Evolutionary conservation across 1,140 invertebrate species (phyloP), one percentile per base, ranked within the genome.

Genomic region (Drosophila navojoa): DNA sequence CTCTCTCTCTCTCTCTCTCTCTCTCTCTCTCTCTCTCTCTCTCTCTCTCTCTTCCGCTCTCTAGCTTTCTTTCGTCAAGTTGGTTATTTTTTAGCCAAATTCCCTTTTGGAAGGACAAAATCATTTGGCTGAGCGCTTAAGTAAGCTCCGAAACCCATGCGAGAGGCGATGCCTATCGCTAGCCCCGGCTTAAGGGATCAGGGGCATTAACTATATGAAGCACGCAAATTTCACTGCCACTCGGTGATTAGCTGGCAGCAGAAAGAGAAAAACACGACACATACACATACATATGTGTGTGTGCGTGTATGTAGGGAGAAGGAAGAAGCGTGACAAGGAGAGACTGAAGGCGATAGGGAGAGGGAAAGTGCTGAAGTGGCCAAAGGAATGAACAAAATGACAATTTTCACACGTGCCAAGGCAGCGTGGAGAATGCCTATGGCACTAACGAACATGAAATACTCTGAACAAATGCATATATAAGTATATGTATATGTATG

Each of bases 331-430:
- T 6, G 42, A 9, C n/a, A 35, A 5, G 50, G 50, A 29, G 50
- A 47, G 38, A 40, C 4, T 10, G n/a, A 29, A 27, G 38, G 42
- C 49, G 40, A 13, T 13, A 16, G 15, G 6, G 25, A 7, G 52
- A 22, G 52, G 9, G 35, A 54, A 27, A 40, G 25, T 25, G 19
- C 16, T 15, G 49, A 53, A 61, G 47, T 29, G 40, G 38, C 58
- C 29, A 35, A 52, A 59, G 44, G 55, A 54, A 60, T 54, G 57
- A 50, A 40, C 38, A 67, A 76, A 75, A 71, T 71, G 54, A 45
- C 67, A 76, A 76, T 72, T 76, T 76, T 76, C 69, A 67, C 74
- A 72, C 74, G 61, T 67, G 61, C 38, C 22, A 52, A 47, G n/a
- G 4, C 13, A 27, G 42, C 19, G 9, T 11, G 13, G 9, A 4